These are phyloP conservation scores for Dryas iulia DNA, from an alignment of 1,140 invertebrate species.

Conservation along the genomic window DNA sequence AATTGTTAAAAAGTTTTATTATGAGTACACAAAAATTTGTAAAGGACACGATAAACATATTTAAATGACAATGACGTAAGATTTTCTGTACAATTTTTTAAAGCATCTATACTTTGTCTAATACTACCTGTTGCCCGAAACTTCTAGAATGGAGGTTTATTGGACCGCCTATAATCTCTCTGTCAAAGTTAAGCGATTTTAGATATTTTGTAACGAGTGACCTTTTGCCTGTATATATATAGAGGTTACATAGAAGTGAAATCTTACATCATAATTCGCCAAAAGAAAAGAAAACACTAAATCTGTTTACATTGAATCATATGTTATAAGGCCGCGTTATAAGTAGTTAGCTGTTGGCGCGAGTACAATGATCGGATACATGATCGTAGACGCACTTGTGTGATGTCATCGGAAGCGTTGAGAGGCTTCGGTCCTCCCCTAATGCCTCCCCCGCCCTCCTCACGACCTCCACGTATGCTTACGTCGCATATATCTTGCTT, in stretches of 20 bases:
- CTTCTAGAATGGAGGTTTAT: too few relatives aligned
- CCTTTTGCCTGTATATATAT: too few relatives aligned
- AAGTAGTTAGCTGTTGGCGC: conserved; percentile 9
- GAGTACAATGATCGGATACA: conserved; percentile 36
- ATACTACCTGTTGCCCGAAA: too few relatives aligned
- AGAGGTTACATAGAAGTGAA: too few relatives aligned
- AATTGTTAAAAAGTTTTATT: neutral
- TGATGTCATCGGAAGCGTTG: conserved; percentile 37
- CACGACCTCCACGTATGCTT: conserved; percentile 13
- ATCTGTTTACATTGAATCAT: neutral
- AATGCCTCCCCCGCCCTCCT: conserved; percentile 22
- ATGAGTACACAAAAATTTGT: too few relatives aligned
- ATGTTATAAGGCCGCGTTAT: conserved; percentile 13
- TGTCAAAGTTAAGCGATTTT: too few relatives aligned
- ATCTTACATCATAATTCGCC: neutral
- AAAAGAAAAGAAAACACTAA: neutral
- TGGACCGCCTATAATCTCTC: too few relatives aligned
- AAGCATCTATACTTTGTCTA: too few relatives aligned
- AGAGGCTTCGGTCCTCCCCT: conserved; percentile 36
- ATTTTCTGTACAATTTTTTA: too few relatives aligned
- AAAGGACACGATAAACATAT: too few relatives aligned
- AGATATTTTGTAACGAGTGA: too few relatives aligned
- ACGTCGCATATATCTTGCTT: conserved; percentile 7
- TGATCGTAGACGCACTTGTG: conserved; percentile 35
- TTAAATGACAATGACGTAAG: too few relatives aligned